Conservation (phyloP, 2,113 vertebrate species). For the Noturus placidus region DNA sequence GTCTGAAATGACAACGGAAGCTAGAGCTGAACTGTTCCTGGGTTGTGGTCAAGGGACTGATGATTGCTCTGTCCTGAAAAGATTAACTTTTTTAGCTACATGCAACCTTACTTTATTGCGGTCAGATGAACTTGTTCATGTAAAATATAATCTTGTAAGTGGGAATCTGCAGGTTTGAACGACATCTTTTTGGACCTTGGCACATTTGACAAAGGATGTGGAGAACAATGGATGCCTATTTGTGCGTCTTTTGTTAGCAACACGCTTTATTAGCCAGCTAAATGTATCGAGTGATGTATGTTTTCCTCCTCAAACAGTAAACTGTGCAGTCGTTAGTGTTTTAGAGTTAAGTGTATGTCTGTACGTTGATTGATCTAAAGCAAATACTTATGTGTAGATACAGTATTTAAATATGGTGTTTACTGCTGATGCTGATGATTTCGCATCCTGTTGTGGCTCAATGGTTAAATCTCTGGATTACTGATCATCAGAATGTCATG, state of each 20-base stretch:
- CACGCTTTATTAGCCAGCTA: not conserved
- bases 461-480: too few species aligned
- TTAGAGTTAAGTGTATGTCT: not conserved
- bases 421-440: too few species aligned
- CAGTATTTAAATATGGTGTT: too few species aligned
- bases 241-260: too few species aligned
- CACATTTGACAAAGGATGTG: too few species aligned
- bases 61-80: not conserved
- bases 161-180: not conserved
- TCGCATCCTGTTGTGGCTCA: too few species aligned
- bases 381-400: not conserved
- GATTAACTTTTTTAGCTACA: not conserved
- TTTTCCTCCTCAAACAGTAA: not conserved
- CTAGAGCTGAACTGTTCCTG: slow-evolving; percentile 32
- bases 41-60: not conserved
- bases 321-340: not conserved
- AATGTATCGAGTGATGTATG: not conserved
- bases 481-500: too few species aligned
- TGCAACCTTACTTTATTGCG: not conserved
- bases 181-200: not conserved
- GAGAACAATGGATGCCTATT: too few species aligned
- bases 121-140: not conserved
- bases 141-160: not conserved
- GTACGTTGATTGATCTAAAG: not conserved
- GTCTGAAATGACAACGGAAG: slow-evolving; percentile 8